Percentiles rank a stretch among this genome's conserved stretches.
phyloP scores from a whole-genome alignment of 2,888 invertebrate genomes.

The Sinopyrophorus schimmeli region DNA sequence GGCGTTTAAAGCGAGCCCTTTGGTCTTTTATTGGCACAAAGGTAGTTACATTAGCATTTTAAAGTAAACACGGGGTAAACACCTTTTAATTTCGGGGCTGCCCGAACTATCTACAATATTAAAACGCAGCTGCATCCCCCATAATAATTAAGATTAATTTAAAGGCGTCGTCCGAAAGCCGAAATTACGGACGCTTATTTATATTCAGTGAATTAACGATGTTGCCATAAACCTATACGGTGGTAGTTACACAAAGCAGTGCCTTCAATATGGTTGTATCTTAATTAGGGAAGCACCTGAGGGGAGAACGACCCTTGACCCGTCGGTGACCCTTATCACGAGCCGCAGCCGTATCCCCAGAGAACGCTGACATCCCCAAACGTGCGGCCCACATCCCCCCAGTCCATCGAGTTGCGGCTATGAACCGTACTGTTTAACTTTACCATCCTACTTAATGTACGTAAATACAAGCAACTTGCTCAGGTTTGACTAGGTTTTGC shows the following conservation, averaged over 20 bases:
- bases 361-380: slow-evolving; percentile 24
- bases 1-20: too few relatives aligned
- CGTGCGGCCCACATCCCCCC: neutral
- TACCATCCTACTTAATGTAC: slow-evolving; percentile 16
- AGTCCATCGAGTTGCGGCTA: slow-evolving; percentile 20
- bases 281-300: slow-evolving; percentile 36
- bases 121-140: neutral
- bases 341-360: slow-evolving; percentile 21
- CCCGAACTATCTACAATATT: too few relatives aligned
- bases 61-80: too few relatives aligned
- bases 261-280: slow-evolving; percentile 31
- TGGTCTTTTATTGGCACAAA: too few relatives aligned
- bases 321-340: slow-evolving; percentile 36
- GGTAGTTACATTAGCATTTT: neutral
- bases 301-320: slow-evolving; percentile 35
- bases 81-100: neutral
- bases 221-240: slow-evolving; percentile 22
- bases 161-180: slow-evolving; percentile 3
- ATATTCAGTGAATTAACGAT: slow-evolving; percentile 25
- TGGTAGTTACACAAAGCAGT: slow-evolving; percentile 26
- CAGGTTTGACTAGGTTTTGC: slow-evolving; percentile 16
- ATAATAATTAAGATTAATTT: slow-evolving; percentile 6
- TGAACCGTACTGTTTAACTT: slow-evolving; percentile 25
- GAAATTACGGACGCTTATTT: slow-evolving; percentile 19
- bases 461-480: slow-evolving; percentile 22